phyloP scores from a whole-genome alignment of 2,888 invertebrate species.

The Spodoptera exigua region DNA sequence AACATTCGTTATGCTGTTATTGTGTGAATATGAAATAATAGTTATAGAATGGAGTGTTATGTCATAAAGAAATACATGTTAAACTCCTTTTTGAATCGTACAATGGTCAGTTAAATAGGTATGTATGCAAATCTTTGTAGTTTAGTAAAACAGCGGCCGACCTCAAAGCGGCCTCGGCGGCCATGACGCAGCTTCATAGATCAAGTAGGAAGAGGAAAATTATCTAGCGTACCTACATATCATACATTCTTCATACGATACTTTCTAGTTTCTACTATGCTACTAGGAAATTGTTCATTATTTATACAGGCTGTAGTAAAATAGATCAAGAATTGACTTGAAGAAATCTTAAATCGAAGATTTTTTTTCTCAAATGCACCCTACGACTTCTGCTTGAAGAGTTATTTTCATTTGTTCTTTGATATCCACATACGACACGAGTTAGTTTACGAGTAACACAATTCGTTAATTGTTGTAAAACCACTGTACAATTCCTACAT shows the following conservation, averaged over 20 bases:
- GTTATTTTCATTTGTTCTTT: conserved; percentile 15
- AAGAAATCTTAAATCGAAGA: too few species aligned
- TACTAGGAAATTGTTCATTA: conserved; percentile 16
- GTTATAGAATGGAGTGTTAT: conserved; percentile 36
- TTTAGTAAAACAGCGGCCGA: conserved; percentile 48
- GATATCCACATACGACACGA: conserved; percentile 43
- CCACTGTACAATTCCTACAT: conserved; percentile 55
- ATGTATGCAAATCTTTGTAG: conserved; percentile 51
- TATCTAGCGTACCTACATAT: conserved; percentile 19
- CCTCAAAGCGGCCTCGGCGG: conserved; percentile 51
- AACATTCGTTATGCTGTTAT: conserved; percentile 43
- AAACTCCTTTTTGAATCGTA: conserved; percentile 31
- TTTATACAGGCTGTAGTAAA: background rate
- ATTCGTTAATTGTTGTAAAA: conserved; percentile 49
- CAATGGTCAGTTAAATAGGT: conserved; percentile 44
- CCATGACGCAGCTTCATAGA: conserved; percentile 45
- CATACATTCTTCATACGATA: conserved; percentile 12
- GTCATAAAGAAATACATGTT: conserved; percentile 46
- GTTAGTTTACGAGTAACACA: too few species aligned
- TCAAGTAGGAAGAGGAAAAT: conserved; percentile 59
- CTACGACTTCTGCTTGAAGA: too few species aligned
- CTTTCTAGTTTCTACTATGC: background rate
- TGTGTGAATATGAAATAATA: conserved; percentile 47
- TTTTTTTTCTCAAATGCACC: too few species aligned
- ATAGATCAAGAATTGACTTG: too few species aligned